Base-by-base conservation (phyloP, 2,888 invertebrate genomes). In the Euclidia mi region DNA sequence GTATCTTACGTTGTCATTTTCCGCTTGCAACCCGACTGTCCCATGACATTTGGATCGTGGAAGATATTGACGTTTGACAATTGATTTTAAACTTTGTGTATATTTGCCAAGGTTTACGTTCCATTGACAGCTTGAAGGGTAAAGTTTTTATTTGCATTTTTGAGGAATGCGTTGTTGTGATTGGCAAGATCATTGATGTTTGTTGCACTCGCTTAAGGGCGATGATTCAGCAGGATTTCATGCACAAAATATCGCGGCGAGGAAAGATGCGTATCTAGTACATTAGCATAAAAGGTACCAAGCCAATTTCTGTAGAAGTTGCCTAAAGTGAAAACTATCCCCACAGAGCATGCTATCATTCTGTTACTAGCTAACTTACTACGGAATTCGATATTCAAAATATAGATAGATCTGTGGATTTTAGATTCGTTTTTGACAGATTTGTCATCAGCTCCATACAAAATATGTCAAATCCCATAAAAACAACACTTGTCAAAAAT, bases 1-100 rank as follows among this genome's bases (percentile, higher is more conserved):
- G 79, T 82, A 85, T 84, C 79, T 81, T 78, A 79, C 80, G 71
- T 75, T 84, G 86, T 84, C 85, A 84, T 82, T 82, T 85, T 84
- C 76, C 77, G 78, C 75, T 81, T 76, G 76, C 67, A 67, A 76
- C 60, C 64, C 50, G 62, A 62, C 61, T 75, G 72, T 73, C 69
- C 48, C 57, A 56, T 69, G 76, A 69, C 76, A 66, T 65, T 71
- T 59, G 63, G 56, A 45, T 69, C 57, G 57, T 62, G 41, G n/a
- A 34, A 57, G 57, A 63, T 65, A 66, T 65, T 57, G 60, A 51
- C 43, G 4, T 55, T 51, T 53, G 60, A 61, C 61, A 65, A 42
- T 42, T 52, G 14, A 61, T 65, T 66, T 64, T 53, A 4, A 43
- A 57, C 66, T 61, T 11, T 71, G 40, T 49, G 4, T 0, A 0